phyloP scores from a whole-genome alignment of 2,797 vertebrate species.

The Etheostoma perlongum region DNA sequence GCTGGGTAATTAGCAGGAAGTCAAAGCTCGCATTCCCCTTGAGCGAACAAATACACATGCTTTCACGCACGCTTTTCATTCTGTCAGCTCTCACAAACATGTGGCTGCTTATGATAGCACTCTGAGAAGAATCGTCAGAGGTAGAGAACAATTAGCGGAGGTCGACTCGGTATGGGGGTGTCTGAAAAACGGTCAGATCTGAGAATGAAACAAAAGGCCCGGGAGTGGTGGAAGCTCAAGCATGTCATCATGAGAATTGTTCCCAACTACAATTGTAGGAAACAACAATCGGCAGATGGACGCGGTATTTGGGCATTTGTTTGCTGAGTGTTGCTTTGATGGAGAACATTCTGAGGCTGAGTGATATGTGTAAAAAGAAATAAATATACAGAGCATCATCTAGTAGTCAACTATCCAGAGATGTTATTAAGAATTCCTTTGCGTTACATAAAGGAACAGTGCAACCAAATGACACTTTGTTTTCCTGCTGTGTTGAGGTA shows the following conservation, averaged over 20 bases:
- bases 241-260: slow-evolving; percentile 50
- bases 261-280: slow-evolving; percentile 45
- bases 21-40: slow-evolving; percentile 80
- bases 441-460: background rate
- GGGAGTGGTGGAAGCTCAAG: slow-evolving; percentile 41
- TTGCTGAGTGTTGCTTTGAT: slow-evolving; percentile 38
- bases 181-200: slow-evolving; percentile 67
- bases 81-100: slow-evolving; percentile 65
- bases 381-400: slow-evolving; percentile 12
- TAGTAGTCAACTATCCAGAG: background rate
- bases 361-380: slow-evolving; percentile 23
- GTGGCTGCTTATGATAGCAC: slow-evolving; percentile 62
- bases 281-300: slow-evolving; percentile 55
- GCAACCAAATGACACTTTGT: background rate
- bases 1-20: slow-evolving; percentile 85
- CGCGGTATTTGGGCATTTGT: slow-evolving; percentile 46
- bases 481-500: background rate
- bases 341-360: slow-evolving; percentile 31
- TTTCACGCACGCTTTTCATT: slow-evolving; percentile 40
- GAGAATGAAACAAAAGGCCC: slow-evolving; percentile 67
- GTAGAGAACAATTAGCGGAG: slow-evolving; percentile 72
- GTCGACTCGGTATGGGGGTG: slow-evolving; percentile 48
- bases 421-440: background rate
- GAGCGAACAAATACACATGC: slow-evolving; percentile 53
- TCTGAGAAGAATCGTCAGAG: slow-evolving; percentile 67